A percentile compares a stretch with the other conserved stretches of the same genome.
These are phyloP conservation scores for Minunthozetes semirufus DNA, from an alignment of 2,888 invertebrate genomes.

Conservation along the genomic window DNA sequence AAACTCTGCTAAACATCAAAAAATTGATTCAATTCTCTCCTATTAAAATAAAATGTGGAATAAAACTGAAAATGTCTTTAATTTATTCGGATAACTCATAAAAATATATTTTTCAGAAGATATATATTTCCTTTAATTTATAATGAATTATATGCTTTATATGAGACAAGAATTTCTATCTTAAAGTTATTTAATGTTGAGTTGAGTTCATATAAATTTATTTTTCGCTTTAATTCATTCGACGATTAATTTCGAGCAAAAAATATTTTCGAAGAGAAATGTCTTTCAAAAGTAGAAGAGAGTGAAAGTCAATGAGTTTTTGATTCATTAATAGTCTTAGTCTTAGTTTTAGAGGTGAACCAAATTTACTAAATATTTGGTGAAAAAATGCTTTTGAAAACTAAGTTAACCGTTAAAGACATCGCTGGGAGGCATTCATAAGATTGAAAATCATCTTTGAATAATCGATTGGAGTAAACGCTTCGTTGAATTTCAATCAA, in stretches of 20 bases:
- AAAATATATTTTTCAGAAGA: too few species aligned
- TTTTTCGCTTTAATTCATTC: neutral
- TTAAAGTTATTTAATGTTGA: too few species aligned
- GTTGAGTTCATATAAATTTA: too few species aligned
- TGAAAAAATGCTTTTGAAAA: neutral
- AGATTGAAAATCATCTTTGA: neutral
- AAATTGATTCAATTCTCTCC: too few species aligned
- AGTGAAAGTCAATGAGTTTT: neutral
- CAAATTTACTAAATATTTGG: neutral
- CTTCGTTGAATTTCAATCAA: neutral
- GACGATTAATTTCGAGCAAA: neutral
- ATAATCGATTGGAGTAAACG: neutral
- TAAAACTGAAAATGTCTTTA: too few species aligned
- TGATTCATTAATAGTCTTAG: neutral
- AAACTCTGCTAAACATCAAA: too few species aligned
- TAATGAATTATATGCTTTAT: too few species aligned
- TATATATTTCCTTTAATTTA: too few species aligned
- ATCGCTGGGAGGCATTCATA: neutral
- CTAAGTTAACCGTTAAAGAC: constrained; percentile 2
- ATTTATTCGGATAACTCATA: too few species aligned
- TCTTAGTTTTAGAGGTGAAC: neutral
- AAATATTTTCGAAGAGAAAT: neutral
- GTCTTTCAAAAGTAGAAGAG: neutral
- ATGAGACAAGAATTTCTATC: too few species aligned
- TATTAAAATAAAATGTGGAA: too few species aligned